Percentiles rank a stretch among this genome's conserved stretches.
Conservation (phyloP, 2,797 vertebrate genomes). For the Jordanella pulchra region DNA sequence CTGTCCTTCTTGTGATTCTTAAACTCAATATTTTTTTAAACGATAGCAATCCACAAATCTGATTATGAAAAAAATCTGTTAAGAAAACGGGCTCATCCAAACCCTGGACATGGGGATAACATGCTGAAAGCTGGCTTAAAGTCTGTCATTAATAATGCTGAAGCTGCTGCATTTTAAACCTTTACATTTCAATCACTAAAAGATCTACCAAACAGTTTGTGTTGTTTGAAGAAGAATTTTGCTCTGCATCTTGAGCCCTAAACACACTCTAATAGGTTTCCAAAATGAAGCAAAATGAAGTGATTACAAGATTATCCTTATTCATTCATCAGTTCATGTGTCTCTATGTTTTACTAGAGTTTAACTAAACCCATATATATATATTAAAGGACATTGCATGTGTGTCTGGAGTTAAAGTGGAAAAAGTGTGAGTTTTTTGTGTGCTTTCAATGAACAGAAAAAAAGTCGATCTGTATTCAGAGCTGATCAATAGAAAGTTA, state of each 20-base stretch:
- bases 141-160: not conserved
- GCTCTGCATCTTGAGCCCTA: not conserved
- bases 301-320: conserved; percentile 1
- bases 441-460: not conserved
- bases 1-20: not conserved
- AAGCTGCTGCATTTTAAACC: no score
- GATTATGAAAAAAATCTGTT: not conserved
- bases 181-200: not conserved
- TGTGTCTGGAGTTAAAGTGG: not conserved
- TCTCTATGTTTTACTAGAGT: not conserved
- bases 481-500: not conserved
- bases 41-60: not conserved
- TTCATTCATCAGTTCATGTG: not conserved
- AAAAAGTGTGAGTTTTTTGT: not conserved
- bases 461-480: not conserved
- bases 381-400: not conserved
- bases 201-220: not conserved
- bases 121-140: not conserved
- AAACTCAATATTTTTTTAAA: not conserved
- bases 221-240: not conserved
- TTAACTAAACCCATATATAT: not conserved
- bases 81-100: not conserved
- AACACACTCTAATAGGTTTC: not conserved
- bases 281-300: no score
- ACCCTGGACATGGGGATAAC: conserved; percentile 7